Evolutionary conservation across 2,888 invertebrate genomes (phyloP).

Genomic region (Dryobota labecula): DNA sequence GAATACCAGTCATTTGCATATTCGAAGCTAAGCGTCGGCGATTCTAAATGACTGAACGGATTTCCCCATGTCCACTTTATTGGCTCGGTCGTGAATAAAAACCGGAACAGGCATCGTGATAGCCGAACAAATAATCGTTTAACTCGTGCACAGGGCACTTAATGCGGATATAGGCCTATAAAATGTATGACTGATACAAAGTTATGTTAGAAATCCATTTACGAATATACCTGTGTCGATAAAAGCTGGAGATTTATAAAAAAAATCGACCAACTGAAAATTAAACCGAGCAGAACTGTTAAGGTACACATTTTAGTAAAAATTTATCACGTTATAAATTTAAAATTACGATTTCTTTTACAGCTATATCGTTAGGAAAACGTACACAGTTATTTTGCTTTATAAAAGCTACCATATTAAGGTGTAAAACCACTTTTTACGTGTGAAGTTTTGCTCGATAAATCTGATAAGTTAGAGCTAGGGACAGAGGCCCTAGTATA

Average conservation of each 20-base stretch:
- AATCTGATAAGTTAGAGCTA: slow-evolving; percentile 20
- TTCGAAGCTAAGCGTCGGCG: slow-evolving; percentile 59
- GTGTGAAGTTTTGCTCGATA: slow-evolving; percentile 5
- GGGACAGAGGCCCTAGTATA: background rate
- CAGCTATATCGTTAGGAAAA: background rate
- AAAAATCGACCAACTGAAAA: slow-evolving; percentile 7
- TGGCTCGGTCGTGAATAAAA: slow-evolving; percentile 74
- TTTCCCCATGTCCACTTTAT: slow-evolving; percentile 72
- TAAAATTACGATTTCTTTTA: slow-evolving; percentile 7
- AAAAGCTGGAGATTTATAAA: slow-evolving; percentile 14
- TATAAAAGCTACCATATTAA: background rate
- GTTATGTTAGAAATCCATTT: slow-evolving; percentile 30
- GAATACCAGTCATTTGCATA: slow-evolving; percentile 52
- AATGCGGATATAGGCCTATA: slow-evolving; percentile 42
- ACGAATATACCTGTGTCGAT: background rate
- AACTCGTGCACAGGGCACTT: slow-evolving; percentile 62
- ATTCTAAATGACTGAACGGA: slow-evolving; percentile 70
- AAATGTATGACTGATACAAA: slow-evolving; percentile 44
- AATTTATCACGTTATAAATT: slow-evolving; percentile 2
- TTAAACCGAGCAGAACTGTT: slow-evolving; percentile 37
- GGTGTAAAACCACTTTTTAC: slow-evolving; percentile 1
- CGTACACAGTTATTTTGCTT: background rate
- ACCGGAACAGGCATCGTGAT: slow-evolving; percentile 64
- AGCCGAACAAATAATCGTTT: slow-evolving; percentile 74
- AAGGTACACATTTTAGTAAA: slow-evolving; percentile 31